Evolutionary conservation across 2,888 invertebrate genomes (phyloP).

Genomic region (Hartigia nigra): DNA sequence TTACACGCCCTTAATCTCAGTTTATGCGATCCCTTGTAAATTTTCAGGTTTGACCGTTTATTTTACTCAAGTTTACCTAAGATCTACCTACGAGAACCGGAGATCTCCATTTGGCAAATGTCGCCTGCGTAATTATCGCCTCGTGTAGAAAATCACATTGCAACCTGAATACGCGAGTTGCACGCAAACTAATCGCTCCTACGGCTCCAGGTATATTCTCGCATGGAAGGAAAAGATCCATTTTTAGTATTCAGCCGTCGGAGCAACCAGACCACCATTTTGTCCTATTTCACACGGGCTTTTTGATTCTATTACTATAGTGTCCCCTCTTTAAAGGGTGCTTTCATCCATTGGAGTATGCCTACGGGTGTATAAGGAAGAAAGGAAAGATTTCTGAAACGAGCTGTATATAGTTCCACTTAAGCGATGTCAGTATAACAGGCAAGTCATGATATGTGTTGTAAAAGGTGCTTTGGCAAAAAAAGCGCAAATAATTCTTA

Average conservation of each 20-base stretch:
- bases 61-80: neutral
- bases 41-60: neutral
- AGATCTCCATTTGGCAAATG: neutral
- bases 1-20: neutral
- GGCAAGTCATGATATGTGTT: neutral
- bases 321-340: neutral
- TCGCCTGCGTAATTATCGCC: neutral
- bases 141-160: neutral
- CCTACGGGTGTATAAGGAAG: neutral
- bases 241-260: neutral
- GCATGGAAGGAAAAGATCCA: neutral
- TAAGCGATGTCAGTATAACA: neutral
- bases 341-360: neutral
- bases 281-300: neutral
- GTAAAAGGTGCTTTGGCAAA: neutral
- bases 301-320: neutral
- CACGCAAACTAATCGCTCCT: neutral
- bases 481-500: conserved; percentile 13
- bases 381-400: neutral
- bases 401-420: neutral
- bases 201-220: neutral
- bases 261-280: neutral
- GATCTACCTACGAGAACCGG: neutral
- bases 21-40: neutral
- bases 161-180: neutral